These are phyloP conservation scores for Gopherus flavomarginatus DNA, from an alignment of 2,113 vertebrate species.

Conservation along the genomic window DNA sequence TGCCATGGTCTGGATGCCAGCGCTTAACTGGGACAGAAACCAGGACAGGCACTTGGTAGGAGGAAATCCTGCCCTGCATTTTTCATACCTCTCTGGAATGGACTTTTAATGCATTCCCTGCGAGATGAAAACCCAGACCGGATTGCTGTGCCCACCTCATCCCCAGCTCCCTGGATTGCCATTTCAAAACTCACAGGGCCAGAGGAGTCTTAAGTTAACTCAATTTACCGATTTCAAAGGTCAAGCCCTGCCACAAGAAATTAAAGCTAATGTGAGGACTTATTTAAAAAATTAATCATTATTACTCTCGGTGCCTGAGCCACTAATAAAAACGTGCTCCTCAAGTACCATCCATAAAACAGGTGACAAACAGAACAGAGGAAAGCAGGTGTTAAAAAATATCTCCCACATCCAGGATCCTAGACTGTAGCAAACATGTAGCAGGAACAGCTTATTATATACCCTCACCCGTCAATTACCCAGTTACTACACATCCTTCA, in stretches of 20 bases:
- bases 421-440: neutral
- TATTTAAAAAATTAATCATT: conserved; percentile 75
- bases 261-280: conserved; percentile 74
- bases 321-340: conserved; percentile 67
- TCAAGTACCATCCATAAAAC: conserved; percentile 62
- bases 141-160: neutral
- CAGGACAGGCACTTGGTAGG: neutral
- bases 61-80: neutral
- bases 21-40: neutral
- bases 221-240: conserved; percentile 52
- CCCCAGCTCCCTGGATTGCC: neutral
- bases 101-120: neutral
- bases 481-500: neutral
- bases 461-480: neutral
- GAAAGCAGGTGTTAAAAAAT: conserved; percentile 50
- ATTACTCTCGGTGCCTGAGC: conserved; percentile 62
- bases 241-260: conserved; percentile 69
- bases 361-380: conserved; percentile 64
- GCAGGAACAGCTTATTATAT: neutral
- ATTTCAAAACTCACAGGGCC: neutral
- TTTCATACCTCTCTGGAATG: neutral
- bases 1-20: accelerated
- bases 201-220: neutral
- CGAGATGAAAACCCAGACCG: neutral
- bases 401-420: neutral